Evolutionary conservation across 2,888 invertebrate genomes (phyloP), one percentile per base, ranked within the genome.

Genomic region (Oegoconia quadripuncta): DNA sequence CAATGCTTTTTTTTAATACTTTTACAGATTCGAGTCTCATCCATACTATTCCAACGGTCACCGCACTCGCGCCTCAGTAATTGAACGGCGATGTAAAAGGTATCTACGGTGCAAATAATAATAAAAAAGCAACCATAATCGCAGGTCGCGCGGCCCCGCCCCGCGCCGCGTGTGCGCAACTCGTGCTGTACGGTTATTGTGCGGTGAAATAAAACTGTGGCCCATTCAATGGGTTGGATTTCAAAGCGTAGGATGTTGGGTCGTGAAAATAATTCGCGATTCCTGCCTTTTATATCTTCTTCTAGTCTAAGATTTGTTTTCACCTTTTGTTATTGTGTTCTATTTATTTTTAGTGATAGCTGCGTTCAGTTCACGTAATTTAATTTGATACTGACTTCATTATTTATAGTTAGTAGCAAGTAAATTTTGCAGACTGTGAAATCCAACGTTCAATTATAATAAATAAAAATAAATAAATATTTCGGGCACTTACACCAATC

Each of bases 81-180:
- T 84, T 84, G 84, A 84, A 84, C 86, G 82, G 78, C 82, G 77
- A 82, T 86, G 86, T 86, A 81, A 84, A 84, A 86, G 81, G 83
- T 80, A 83, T 84, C 84, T 83, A 84, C 84, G 81, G 69, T 60
- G 72, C 77, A 77, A 81, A 80, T 73, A 81, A 80, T 73, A 81
- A 77, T 64, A 78, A 78, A 80, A 76, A 76, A 65, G 55, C 62
- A 59, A 60, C 65, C 64, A 78, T 83, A 84, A 84, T 84, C 81
- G 82, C 77, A 60, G 79, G 76, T 74, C 76, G 78, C 73, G 62
- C 61, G 64, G 68, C 66, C 66, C 78, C 76, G 76, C 79, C 74
- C 73, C 59, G 65, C 58, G 52, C 54, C 62, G 63, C 68, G 56
- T 55, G 55, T 55, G 53, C 50, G 54, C 55, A 41, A 39, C 41